A percentile compares a stretch with the other conserved stretches of the same genome.
These are phyloP conservation scores for Myopa testacea DNA, from an alignment of 2,888 invertebrate species.

Conservation along the genomic window DNA sequence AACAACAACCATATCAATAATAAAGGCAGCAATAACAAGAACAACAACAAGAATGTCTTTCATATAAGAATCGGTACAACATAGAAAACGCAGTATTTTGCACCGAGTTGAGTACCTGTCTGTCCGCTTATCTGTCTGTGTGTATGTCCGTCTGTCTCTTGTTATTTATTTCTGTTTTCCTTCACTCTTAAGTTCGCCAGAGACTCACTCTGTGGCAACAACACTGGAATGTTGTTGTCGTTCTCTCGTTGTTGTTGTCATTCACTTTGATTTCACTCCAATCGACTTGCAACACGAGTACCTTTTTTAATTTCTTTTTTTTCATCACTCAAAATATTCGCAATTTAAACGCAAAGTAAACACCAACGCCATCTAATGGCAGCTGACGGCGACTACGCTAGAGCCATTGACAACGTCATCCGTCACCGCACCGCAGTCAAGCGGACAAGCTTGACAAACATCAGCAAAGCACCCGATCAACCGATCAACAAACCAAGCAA, in stretches of 20 bases:
- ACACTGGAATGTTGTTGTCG: neutral
- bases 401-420: neutral
- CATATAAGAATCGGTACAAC: neutral
- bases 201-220: neutral
- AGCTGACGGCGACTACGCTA: neutral
- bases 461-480: neutral
- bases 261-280: neutral
- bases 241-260: neutral
- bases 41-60: neutral
- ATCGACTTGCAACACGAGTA: neutral
- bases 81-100: neutral
- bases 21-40: neutral
- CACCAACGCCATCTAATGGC: neutral
- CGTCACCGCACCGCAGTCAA: neutral
- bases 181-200: neutral
- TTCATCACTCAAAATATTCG: neutral
- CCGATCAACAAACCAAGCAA: neutral
- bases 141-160: neutral
- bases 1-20: constrained; percentile 2
- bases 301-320: neutral
- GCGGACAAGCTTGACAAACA: neutral
- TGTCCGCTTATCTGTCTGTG: neutral
- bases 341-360: constrained; percentile 5
- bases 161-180: neutral
- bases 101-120: neutral